Conservation (phyloP, 2,113 vertebrate genomes). For the Gavialis gangeticus region DNA sequence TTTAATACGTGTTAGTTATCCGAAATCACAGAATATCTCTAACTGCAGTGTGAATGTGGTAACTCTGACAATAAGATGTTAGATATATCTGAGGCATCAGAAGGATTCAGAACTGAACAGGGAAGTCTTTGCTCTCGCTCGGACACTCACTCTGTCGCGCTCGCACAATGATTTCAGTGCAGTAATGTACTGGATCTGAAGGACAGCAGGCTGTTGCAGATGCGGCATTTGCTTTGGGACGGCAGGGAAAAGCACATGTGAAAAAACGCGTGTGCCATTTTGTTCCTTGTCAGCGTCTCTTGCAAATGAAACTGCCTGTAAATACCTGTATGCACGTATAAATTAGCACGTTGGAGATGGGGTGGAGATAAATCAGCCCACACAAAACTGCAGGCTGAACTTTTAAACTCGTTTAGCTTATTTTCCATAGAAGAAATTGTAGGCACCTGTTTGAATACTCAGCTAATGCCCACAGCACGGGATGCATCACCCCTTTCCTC, state of each 20-base stretch:
- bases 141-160: not conserved
- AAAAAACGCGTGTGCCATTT: not conserved
- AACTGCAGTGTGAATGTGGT: not conserved
- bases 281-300: not conserved
- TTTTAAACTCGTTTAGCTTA: not conserved
- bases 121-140: not conserved
- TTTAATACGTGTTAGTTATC: not conserved
- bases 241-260: fast-evolving
- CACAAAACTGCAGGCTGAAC: not conserved
- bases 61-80: not conserved
- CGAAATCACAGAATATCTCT: not conserved
- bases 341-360: not conserved
- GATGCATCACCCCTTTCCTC: not conserved
- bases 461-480: not conserved
- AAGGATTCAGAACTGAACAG: not conserved
- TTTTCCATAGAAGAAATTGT: not conserved
- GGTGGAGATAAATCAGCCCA: not conserved
- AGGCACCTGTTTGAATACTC: not conserved
- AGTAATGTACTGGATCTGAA: not conserved
- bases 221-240: not conserved
- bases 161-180: no score
- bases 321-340: not conserved
- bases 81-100: fast-evolving
- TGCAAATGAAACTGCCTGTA: not conserved
- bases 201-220: not conserved